Evolutionary conservation across 2,888 invertebrate species (phyloP), one percentile per base, ranked within the genome.

Genomic region (Lochmaea capreae): DNA sequence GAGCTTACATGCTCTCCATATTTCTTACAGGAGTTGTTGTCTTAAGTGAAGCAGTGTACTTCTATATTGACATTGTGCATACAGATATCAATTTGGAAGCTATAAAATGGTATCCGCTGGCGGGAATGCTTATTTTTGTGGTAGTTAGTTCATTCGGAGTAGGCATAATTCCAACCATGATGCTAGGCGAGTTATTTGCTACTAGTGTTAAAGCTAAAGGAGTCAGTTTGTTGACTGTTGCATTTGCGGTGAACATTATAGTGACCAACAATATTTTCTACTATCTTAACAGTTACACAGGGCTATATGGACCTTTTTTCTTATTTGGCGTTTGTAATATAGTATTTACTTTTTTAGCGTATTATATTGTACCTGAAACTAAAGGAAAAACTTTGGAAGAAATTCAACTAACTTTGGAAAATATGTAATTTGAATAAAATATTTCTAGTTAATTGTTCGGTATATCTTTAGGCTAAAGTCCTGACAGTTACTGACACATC

Each of bases 311-410:
- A 2, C 83, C 85, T 33, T 86, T 86, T 75, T 78, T 81, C 10
- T 77, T 85, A 33, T 87, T 84, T 76, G 77, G 82, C 2, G 26
- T 75, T 14, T 79, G 79, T 62, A 81, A 81, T 62, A 81, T 84
- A 26, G 5, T 82, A 9, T 79, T 81, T 39, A 77, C 81, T 8
- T 65, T 83, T 43, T 74, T 82, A 65, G 79, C 83, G 5, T 82
- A 82, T 75, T 84, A 76, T 57, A 78, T 78, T 62, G 75, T 85
- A 6, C 84, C 84, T 1, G 85, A 85, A 79, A 86, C 86, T 6
- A 85, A 83, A 77, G 84, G 83, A 6, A 84, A 83, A 74, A 83
- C 85, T 8, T 71, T 86, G 65, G 84, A 85, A 68, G 83, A 85
- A 71, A 85, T 85, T 42, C 85, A 85, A 76, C 77, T 43, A 26